Evolutionary conservation across 2,888 invertebrate species (phyloP).

Genomic region (Hypomecis punctinalis): DNA sequence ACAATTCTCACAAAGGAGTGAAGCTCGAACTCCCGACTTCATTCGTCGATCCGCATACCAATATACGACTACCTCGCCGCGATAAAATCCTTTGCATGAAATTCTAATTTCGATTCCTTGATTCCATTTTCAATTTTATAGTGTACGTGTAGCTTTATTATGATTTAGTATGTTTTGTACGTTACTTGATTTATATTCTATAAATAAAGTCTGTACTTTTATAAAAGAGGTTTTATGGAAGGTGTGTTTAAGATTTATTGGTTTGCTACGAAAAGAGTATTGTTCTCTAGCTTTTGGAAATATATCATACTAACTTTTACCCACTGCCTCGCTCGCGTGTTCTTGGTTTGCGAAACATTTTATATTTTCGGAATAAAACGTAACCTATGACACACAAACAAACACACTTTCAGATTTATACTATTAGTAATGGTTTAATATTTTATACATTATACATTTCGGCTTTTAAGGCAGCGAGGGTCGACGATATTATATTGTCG

Average conservation of each 20-base stretch:
- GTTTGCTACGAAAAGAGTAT: background rate
- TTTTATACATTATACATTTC: too few relatives aligned
- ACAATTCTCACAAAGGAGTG: slow-evolving; percentile 46
- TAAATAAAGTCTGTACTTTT: slow-evolving; percentile 17
- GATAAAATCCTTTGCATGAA: slow-evolving; percentile 58
- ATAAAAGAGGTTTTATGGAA: slow-evolving; percentile 10
- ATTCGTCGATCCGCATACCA: slow-evolving; percentile 52
- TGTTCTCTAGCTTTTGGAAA: too few relatives aligned
- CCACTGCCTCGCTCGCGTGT: too few relatives aligned
- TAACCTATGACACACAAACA: too few relatives aligned
- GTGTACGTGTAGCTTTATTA: slow-evolving; percentile 34
- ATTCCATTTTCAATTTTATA: slow-evolving; percentile 38
- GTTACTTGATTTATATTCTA: slow-evolving; percentile 20
- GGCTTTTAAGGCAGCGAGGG: too few relatives aligned
- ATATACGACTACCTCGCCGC: slow-evolving; percentile 48
- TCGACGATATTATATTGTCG: too few relatives aligned
- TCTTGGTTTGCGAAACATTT: background rate
- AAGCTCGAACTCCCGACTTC: slow-evolving; percentile 30
- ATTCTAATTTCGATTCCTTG: slow-evolving; percentile 53
- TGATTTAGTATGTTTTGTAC: slow-evolving; percentile 16
- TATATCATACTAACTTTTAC: too few relatives aligned
- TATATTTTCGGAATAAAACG: too few relatives aligned
- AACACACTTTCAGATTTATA: too few relatives aligned
- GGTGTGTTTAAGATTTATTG: slow-evolving; percentile 14
- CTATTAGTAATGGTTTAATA: too few relatives aligned